Base-by-base conservation (phyloP, 2,113 vertebrate species). In the Neopipo cinnamomea region DNA sequence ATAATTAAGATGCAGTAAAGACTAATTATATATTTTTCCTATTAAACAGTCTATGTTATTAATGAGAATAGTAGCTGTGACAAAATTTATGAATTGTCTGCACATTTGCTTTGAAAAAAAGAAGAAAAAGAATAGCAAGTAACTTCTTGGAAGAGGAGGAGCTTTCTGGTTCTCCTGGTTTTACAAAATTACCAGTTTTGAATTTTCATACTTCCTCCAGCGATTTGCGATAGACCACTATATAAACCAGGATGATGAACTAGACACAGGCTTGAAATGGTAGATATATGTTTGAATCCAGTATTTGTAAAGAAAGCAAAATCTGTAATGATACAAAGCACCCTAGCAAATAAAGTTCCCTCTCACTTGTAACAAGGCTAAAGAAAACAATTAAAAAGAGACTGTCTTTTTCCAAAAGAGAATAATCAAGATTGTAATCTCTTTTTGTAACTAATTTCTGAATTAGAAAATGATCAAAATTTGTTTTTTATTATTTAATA, bases 1-100 rank as follows among this genome's bases (percentile, higher is more conserved):
- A 85, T 73, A 78, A 91, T 67, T 91, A 74, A 25, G 42, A 87
- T 89, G 47, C 65, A 92, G 24, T 72, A 79, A 91, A 85, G 39
- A 85, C 24, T 91, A 96, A 95, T 91, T 93, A 91, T 17, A 77
- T 39, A 87, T 95, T 93, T 92, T 92, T 95, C 39, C 80, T 96
- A 93, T 83, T 88, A 91, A 84, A 28, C 28, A 81, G 35, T 84
- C 73, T 65, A 31, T 49, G n/a, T 92, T 83, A 91, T 87, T 93
- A 88, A 96, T 76, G 58, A 85, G 65, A 95, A 75, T 12, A 79
- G 24, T 59, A 81, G 41, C 37, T 78, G 23, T 85, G 83, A 84
- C 62, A 68, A 95, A 76, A 78, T 71, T 82, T 82, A 79, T 92
- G 53, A 91, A 79, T 92, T 82, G 44, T n/a, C 62, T 67, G 17